Evolutionary conservation across 2,888 invertebrate genomes (phyloP).

Genomic region (Reticulitermes lucifugus): DNA sequence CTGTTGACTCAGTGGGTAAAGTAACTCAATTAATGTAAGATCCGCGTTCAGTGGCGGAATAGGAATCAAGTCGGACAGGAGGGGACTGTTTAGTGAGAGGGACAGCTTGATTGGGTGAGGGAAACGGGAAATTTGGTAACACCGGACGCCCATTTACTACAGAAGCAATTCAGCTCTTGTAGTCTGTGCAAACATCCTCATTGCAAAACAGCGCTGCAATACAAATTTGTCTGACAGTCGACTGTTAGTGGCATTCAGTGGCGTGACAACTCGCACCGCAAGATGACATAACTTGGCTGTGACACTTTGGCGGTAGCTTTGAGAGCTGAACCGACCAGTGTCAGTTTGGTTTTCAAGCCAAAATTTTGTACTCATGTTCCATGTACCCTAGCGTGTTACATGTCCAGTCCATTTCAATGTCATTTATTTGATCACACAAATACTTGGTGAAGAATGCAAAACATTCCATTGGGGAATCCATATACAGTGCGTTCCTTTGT

Average conservation of each 20-base stretch:
- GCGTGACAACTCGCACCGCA: not conserved
- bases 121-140: constrained; percentile 41
- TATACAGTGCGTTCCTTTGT: no score
- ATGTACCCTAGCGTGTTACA: no score
- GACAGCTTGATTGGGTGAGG: not conserved
- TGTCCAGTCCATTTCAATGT: no score
- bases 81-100: not conserved
- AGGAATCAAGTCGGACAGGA: not conserved
- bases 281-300: no score
- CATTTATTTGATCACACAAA: no score
- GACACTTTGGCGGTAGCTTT: no score
- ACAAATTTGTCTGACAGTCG: not conserved
- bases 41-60: not conserved
- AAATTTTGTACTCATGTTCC: no score
- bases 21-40: not conserved
- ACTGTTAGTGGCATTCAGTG: not conserved
- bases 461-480: no score
- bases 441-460: no score
- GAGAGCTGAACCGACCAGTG: no score
- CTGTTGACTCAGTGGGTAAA: not conserved
- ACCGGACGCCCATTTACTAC: constrained; percentile 43
- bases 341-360: no score
- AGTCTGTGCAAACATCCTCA: constrained; percentile 41
- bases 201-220: not conserved
- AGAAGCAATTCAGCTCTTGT: not conserved